Evolutionary conservation across 2,888 invertebrate species (phyloP).

Genomic region (Bombylius major): DNA sequence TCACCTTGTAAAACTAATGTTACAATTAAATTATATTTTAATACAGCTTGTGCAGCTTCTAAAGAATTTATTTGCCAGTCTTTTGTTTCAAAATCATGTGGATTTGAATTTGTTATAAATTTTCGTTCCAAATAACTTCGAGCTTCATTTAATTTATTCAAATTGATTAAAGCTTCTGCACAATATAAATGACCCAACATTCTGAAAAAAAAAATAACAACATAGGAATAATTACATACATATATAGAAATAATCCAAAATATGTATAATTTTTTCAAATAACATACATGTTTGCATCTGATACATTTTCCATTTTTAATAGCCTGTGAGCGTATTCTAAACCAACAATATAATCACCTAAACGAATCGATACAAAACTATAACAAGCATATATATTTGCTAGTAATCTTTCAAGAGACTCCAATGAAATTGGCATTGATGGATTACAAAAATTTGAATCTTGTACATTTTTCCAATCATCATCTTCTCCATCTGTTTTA

Average conservation of each 20-base stretch:
- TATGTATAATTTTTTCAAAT: neutral
- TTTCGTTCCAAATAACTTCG: constrained; percentile 70
- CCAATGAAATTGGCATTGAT: constrained; percentile 48
- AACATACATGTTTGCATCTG: constrained; percentile 54
- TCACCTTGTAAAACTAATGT: constrained; percentile 63
- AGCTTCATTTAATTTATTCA: constrained; percentile 74
- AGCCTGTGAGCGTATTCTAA: constrained; percentile 65
- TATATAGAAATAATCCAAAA: neutral
- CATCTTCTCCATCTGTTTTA: neutral
- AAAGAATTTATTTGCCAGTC: constrained; percentile 43
- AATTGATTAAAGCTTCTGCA: constrained; percentile 71
- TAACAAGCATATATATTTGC: constrained; percentile 62
- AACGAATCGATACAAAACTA: constrained; percentile 70
- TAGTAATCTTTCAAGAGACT: constrained; percentile 46
- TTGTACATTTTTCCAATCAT: constrained; percentile 34
- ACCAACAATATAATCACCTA: constrained; percentile 72
- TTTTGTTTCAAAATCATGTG: constrained; percentile 38
- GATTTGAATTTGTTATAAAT: constrained; percentile 46
- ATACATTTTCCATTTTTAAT: constrained; percentile 55
- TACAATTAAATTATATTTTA: constrained; percentile 67
- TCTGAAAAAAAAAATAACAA: constrained; percentile 33
- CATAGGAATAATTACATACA: neutral
- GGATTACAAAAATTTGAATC: constrained; percentile 41
- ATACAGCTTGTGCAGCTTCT: constrained; percentile 52
- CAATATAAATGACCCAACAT: constrained; percentile 79